Base-by-base conservation (phyloP, 2,797 vertebrate genomes). In the Coregonus suidteri region DNA sequence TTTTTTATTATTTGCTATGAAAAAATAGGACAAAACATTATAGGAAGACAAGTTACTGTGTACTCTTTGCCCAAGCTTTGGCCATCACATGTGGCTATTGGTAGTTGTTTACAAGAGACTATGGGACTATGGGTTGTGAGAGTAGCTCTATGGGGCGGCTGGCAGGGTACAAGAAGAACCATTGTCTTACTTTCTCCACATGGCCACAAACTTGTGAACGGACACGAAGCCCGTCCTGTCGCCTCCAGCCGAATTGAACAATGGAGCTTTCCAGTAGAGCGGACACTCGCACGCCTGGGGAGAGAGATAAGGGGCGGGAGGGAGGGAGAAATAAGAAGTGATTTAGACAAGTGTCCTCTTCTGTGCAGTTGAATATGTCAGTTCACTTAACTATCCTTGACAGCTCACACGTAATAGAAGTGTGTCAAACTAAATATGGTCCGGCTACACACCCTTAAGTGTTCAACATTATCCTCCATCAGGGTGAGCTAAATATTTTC, bases 141-240 rank as follows among this genome's bases (percentile, higher is more conserved):
- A 64, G 59, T 4, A 9, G 20, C 59, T 25, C 59, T 25, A 9
- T 13, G 11, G 9, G 75, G 78, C 62, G 25, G n/a, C 66, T 34
- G 76, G 34, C 62, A 30, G 76, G 85, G 81, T 85, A 89, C 83
- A 82, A 91, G 74, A 84, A 83, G 52, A 75, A 52, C 80, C 76
- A 89, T 93, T 93, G 93, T 93, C 95, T 98, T 95, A 99, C 98
- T 98, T 99, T 90, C 97, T 92, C 98, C 98, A 99, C 96, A 96
- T 97, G 80, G 97, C 97, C 82, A 99, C 91, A 75, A 98, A 99
- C 92, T 97, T 98, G 95, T 98, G 97, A 76, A 98, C 97, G 0
- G 98, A 99, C 86, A 98, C 95, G 0, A 93, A 95, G 89, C 96
- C 96, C 15, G 96, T 97, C 92, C 97, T 94, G 90, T 98, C 97